Conservation (phyloP, 2,888 invertebrate genomes). For the Macrosiphum euphorbiae region DNA sequence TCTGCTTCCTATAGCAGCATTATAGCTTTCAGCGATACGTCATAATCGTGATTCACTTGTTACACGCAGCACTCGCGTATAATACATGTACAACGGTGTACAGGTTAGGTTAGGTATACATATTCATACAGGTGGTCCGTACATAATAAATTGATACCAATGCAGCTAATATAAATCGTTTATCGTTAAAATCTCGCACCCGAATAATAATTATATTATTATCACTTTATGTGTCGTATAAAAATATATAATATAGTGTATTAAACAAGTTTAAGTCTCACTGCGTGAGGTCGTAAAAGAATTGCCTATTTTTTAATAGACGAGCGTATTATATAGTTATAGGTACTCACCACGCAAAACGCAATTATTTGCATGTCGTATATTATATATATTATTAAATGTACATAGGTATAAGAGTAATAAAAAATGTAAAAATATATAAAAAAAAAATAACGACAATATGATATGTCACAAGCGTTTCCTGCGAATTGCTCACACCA, state of each 20-base stretch:
- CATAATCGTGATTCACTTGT: slow-evolving; percentile 10
- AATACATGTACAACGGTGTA: not conserved
- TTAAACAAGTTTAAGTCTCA: not conserved
- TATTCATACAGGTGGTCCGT: not conserved
- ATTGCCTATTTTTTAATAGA: slow-evolving; percentile 14
- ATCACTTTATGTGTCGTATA: not conserved
- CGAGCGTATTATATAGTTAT: not conserved
- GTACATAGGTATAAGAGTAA: not conserved
- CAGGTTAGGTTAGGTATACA: not conserved
- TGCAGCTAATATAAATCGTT: not conserved
- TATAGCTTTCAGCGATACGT: slow-evolving; percentile 10
- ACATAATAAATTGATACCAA: not conserved
- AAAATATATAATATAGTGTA: not conserved
- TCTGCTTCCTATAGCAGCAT: not conserved
- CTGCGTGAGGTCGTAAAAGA: slow-evolving; percentile 50
- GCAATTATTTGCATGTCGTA: slow-evolving; percentile 8
- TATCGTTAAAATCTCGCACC: slow-evolving; percentile 4
- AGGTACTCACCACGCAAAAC: not conserved
- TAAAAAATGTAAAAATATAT: not conserved
- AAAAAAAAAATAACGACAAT: not conserved
- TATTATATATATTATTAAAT: not conserved
- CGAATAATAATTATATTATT: not conserved
- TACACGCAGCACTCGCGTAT: not conserved
- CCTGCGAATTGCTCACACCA: slow-evolving; percentile 17
- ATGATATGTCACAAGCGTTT: slow-evolving; percentile 33